Base-by-base conservation (phyloP, 2,797 vertebrate genomes). In the Parotocinclus haroldoi region DNA sequence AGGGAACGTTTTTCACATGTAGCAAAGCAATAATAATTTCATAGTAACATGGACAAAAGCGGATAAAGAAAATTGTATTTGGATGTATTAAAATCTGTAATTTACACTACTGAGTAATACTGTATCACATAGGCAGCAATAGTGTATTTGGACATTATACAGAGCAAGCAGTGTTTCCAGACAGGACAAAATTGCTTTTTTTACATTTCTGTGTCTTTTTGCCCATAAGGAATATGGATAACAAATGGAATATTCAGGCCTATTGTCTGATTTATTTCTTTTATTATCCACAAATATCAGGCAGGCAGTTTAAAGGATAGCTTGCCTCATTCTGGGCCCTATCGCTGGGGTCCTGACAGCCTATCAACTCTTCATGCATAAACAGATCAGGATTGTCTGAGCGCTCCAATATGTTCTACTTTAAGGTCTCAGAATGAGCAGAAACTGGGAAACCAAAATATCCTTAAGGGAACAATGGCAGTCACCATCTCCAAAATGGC, bases 191-290 rank as follows among this genome's bases (percentile, higher is more conserved):
- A 89, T 90, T 91, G 90, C 88, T 85, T 83, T 86, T 89, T 92
- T 91, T 90, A 87, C 83, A 84, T 91, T 91, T 92, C 82, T 89
- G 87, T 85, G 83, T 88, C 86, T 89, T 89, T 86, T 87, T 89
- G 88, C 89, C 93, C 89, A 88, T 81, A 91, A 94, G 91, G 90
- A 92, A 89, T 92, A 88, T 84, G 80, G 90, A 89, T 91, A 93
- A 91, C 89, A 93, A 93, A 93, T 93, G 88, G 90, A 93, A 93
- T 90, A 93, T 84, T 91, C 86, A 84, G 87, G 79, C 85, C 86
- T 81, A 83, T 90, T 89, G 91, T 92, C 89, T 92, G 91, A 95
- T 94, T 91, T 92, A 90, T 92, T 91, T 89, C 82, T 90, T 88
- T 90, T 91, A 90, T 89, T 88, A 86, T 89, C 88, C 84, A 58